Percentiles rank a stretch among this genome's conserved stretches.
phyloP scores from a whole-genome alignment of 35 echinoderm and acorn worm species.

The Amphiura filiformis region DNA sequence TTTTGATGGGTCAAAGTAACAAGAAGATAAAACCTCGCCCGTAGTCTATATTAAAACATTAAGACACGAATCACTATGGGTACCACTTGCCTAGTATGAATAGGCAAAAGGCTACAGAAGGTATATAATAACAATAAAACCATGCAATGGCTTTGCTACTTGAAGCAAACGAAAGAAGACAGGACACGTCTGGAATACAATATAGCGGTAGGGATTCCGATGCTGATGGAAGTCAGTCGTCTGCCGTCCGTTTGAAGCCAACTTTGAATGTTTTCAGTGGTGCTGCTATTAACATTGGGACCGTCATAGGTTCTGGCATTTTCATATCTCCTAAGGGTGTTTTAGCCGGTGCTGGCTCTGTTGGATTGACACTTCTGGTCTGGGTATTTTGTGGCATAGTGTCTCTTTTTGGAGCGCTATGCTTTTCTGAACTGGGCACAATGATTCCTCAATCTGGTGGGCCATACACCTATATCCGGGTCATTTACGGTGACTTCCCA shows the following conservation, averaged over 20 bases:
- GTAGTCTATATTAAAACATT: too few relatives aligned
- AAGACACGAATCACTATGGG: too few relatives aligned
- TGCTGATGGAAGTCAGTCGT: background rate
- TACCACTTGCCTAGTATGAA: too few relatives aligned
- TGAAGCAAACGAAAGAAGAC: too few relatives aligned
- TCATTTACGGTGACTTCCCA: constrained; percentile 19
- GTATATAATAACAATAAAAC: too few relatives aligned
- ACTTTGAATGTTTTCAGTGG: constrained; percentile 23
- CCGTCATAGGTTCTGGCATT: constrained; percentile 64
- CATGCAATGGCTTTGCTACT: too few relatives aligned
- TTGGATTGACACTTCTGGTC: constrained; percentile 50
- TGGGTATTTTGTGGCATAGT: constrained; percentile 53
- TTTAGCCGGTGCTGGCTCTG: constrained; percentile 30
- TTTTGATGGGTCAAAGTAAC: too few relatives aligned
- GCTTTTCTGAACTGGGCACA: constrained; percentile 61
- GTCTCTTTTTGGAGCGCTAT: constrained; percentile 58
- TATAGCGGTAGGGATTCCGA: too few relatives aligned
- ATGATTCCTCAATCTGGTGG: constrained; percentile 57
- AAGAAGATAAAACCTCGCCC: too few relatives aligned
- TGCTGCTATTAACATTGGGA: constrained; percentile 39
- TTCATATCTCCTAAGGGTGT: constrained; percentile 71
- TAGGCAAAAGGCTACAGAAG: too few relatives aligned
- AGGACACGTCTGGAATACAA: too few relatives aligned
- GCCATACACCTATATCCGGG: constrained; percentile 48
- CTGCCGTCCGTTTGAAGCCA: constrained; percentile 17